Base-by-base conservation (phyloP, 2,888 invertebrate species). In the Liodrosophila aerea region DNA sequence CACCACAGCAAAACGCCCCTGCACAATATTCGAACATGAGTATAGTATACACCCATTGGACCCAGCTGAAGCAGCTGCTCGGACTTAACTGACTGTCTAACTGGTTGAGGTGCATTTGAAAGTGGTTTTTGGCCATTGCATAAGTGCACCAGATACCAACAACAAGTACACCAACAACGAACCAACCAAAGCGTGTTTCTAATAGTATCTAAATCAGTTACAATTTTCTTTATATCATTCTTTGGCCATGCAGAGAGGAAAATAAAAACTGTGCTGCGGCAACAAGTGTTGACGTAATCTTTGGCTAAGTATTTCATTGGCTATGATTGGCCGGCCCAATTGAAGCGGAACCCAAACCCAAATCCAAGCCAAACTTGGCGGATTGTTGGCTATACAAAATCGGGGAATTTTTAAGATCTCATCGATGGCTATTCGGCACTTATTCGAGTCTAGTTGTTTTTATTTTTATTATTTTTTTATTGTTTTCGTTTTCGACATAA, bases 81-180 rank as follows among this genome's bases (percentile, higher is more conserved):
- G 53, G 45, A 54, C 51, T 44, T 68, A 68, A 69, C 69, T 61
- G 68, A 39, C 53, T 71, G 54, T 41, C 39, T 50, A 74, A 74
- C 75, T 70, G 74, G 73, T 73, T 73, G 60, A 54, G 64, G 65
- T 83, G 84, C 69, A 81, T 81, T 84, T 87, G 84, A 87, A 84
- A 84, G 87, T 86, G 78, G 78, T 86, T 84, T n/a, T 76, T 67
- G 83, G 81, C 76, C 73, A 69, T 87, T 86, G 73, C 81, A 86
- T 76, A 84, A 84, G 69, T 77, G 78, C 73, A 73, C 71, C 74
- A 66, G 83, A 84, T 86, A 65, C 74, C 83, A 67, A 54, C 50
- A 64, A 51, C 68, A 54, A 31, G 18, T 40, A 12, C 59, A 54
- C 12, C 61, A 61, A 58, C 53, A 62, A 15, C 40, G 22, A 56